These are phyloP conservation scores for Myotis daubentonii DNA, from an alignment of 2,797 vertebrate species.

Conservation along the genomic window DNA sequence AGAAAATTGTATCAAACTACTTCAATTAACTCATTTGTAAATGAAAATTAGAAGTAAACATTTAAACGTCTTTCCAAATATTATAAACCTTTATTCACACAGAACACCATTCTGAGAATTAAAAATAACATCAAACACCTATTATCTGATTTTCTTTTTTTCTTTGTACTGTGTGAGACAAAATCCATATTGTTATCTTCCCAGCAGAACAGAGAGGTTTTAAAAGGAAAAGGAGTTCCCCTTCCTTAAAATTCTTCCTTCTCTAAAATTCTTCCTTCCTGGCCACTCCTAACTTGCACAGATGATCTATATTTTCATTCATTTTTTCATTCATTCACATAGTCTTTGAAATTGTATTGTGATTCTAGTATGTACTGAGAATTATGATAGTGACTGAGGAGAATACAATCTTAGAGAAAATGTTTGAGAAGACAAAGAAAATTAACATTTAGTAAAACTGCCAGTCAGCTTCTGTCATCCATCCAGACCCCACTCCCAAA, in stretches of 20 bases:
- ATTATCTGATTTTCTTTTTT: not conserved
- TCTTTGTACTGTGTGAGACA: not conserved
- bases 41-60: constrained; percentile 59
- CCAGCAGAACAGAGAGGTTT: not conserved
- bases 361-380: not conserved
- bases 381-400: not conserved
- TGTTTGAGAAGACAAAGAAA: not conserved
- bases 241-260: not conserved
- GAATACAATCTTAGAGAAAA: not conserved
- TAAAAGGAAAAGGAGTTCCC: not conserved
- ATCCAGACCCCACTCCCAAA: not conserved
- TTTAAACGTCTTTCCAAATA: constrained; percentile 34
- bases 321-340: not conserved
- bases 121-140: not conserved
- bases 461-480: not conserved
- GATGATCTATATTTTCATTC: not conserved
- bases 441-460: not conserved
- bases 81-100: constrained; percentile 3
- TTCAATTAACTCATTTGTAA: constrained; percentile 72
- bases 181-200: not conserved
- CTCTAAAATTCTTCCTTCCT: not conserved
- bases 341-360: not conserved
- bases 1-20: constrained; percentile 66
- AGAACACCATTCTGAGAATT: not conserved
- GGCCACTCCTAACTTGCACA: not conserved